Percentiles rank a stretch among this genome's conserved stretches.
Evolutionary conservation across 2,113 vertebrate species (phyloP).

Genomic region (Pterophyllum scalare): DNA sequence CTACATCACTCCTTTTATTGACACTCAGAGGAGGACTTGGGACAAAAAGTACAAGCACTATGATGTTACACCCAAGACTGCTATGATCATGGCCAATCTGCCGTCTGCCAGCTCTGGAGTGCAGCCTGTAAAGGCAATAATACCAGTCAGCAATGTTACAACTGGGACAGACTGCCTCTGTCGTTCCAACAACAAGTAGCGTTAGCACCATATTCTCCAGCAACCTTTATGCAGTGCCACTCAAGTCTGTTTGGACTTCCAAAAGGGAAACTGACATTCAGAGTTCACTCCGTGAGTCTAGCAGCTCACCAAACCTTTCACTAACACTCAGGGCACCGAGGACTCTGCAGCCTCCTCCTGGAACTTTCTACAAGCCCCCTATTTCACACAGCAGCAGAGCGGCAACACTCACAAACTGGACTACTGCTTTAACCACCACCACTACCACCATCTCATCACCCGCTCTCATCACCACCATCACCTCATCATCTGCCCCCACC

Average conservation of each 20-base stretch:
- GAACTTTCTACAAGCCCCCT: conserved; percentile 94
- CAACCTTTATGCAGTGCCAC: conserved; percentile 71
- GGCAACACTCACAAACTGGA: conserved; percentile 70
- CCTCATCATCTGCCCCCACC: background rate
- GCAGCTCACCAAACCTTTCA: conserved; percentile 46
- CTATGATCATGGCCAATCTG: conserved; percentile 85
- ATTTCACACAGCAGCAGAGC: conserved; percentile 52
- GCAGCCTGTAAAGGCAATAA: conserved; percentile 45
- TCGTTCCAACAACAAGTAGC: conserved; percentile 21
- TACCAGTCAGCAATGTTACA: conserved; percentile 32
- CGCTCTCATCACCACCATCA: conserved; percentile 2
- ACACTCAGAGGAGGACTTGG: conserved; percentile 86
- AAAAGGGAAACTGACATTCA: conserved; percentile 75
- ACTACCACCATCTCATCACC: background rate
- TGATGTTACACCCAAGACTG: conserved; percentile 86
- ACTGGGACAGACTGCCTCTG: conserved; percentile 46
- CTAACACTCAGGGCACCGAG: conserved; percentile 85
- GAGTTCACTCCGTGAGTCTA: conserved; percentile 52
- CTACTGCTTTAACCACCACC: conserved; percentile 41
- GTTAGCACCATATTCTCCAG: conserved; percentile 69
- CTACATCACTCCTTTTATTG: conserved; percentile 86
- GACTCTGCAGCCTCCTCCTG: conserved; percentile 92
- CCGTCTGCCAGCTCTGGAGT: conserved; percentile 73
- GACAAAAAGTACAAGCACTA: conserved; percentile 90
- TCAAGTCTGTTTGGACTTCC: conserved; percentile 70